Evolutionary conservation across 2,797 vertebrate species (phyloP).

Genomic region (Poeciliopsis paucimaculata): DNA sequence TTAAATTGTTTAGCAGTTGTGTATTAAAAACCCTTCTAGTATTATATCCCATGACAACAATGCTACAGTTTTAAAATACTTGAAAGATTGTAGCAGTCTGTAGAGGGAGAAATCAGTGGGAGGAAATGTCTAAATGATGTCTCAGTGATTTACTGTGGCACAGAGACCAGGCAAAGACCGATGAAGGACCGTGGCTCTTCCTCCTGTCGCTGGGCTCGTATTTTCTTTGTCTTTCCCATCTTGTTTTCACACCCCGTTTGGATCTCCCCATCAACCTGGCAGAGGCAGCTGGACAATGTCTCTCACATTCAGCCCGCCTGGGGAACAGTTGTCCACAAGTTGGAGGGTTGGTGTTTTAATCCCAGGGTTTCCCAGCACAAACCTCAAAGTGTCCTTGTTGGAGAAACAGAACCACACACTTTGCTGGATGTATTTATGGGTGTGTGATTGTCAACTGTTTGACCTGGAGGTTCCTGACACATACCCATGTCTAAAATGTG

Average conservation of each 20-base stretch:
- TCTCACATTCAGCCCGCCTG: constrained; percentile 1
- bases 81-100: not conserved
- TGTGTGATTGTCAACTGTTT: not conserved
- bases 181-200: constrained; percentile 31
- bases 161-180: constrained; percentile 15
- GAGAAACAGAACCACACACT: not conserved
- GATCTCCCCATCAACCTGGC: constrained; percentile 40
- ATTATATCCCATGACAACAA: not conserved
- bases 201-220: constrained; percentile 16
- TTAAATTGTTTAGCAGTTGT: not conserved
- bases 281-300: constrained; percentile 31
- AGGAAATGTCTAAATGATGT: constrained; percentile 21
- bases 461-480: not conserved
- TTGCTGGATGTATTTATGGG: not conserved
- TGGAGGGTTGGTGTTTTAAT: not conserved
- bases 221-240: constrained; percentile 7
- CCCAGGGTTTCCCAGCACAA: not conserved
- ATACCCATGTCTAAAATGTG: not conserved
- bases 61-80: constrained; percentile 20
- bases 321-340: not conserved
- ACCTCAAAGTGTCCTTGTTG: not conserved
- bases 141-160: constrained; percentile 20
- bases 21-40: not conserved
- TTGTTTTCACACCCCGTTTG: constrained; percentile 58
- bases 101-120: not conserved